Conservation (phyloP, 2,113 vertebrate genomes). For the Callionymus lyra region DNA sequence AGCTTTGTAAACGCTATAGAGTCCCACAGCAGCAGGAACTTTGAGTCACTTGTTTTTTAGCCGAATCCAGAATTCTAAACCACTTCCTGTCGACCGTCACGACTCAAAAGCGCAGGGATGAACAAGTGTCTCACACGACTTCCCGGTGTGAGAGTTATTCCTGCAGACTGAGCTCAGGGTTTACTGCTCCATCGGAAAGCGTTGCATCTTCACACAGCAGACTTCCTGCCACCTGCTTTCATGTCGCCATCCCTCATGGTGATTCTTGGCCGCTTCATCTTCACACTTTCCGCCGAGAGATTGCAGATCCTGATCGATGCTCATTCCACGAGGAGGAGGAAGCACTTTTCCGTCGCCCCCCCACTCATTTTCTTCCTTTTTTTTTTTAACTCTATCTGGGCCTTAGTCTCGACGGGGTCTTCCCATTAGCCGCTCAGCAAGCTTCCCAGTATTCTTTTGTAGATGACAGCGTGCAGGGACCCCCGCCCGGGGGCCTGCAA, state of each 20-base stretch:
- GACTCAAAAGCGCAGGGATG: too few species aligned
- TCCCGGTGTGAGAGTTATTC: conserved; percentile 4
- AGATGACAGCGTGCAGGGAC: conserved; percentile 42
- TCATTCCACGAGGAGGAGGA: conserved; percentile 31
- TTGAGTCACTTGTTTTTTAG: too few species aligned
- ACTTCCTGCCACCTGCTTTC: conserved; percentile 33
- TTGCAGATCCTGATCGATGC: conserved; percentile 36
- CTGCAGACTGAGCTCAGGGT: conserved; percentile 1
- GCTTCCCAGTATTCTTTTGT: conserved; percentile 44
- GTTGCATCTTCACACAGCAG: conserved; percentile 3
- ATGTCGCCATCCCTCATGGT: conserved; percentile 23
- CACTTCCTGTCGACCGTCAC: too few species aligned
- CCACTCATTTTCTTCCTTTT: conserved; percentile 15
- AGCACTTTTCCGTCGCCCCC: conserved; percentile 32
- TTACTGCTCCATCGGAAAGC: conserved; percentile 1
- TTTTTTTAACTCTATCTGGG: conserved; percentile 27
- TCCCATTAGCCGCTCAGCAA: conserved; percentile 46
- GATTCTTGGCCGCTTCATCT: conserved; percentile 30
- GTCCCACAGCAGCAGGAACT: too few species aligned
- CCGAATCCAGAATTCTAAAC: too few species aligned
- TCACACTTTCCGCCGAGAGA: conserved; percentile 28
- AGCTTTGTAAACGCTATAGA: too few species aligned
- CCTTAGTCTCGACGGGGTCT: conserved; percentile 31
- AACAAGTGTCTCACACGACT: too few species aligned
- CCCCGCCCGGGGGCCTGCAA: conserved; percentile 39